These are phyloP conservation scores for Bettongia penicillata DNA, from an alignment of 2,113 vertebrate genomes.

Conservation along the genomic window DNA sequence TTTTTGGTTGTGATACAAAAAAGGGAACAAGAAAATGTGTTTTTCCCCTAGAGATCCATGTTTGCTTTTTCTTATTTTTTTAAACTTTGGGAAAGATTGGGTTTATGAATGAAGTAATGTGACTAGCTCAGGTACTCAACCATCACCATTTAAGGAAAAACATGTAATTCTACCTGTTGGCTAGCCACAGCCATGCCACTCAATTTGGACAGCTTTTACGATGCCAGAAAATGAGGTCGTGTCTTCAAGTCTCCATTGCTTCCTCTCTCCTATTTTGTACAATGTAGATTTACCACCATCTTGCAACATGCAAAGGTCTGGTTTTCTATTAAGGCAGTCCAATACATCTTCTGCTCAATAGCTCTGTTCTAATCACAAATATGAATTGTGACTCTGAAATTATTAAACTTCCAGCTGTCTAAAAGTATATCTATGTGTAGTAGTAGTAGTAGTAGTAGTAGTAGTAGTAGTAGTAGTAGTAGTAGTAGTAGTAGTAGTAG, in stretches of 20 bases:
- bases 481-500: too few relatives aligned
- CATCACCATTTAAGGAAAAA: too few relatives aligned
- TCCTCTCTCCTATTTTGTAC: not conserved
- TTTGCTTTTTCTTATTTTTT: not conserved
- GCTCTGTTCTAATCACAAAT: not conserved
- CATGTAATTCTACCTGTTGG: accelerated
- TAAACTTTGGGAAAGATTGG: conserved; percentile 53
- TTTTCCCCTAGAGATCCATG: conserved; percentile 64
- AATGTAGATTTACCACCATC: not conserved
- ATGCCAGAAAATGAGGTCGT: not conserved
- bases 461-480: too few relatives aligned
- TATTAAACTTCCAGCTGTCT: not conserved
- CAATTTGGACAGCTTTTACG: not conserved
- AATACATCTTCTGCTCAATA: not conserved
- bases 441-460: too few relatives aligned
- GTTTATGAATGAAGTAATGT: not conserved
- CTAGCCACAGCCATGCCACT: too few relatives aligned
- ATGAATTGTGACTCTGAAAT: not conserved
- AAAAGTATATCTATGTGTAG: not conserved
- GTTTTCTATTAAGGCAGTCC: not conserved
- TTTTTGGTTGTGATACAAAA: conserved; percentile 23
- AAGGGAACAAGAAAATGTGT: conserved; percentile 5
- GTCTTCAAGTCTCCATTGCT: not conserved
- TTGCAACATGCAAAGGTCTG: not conserved
- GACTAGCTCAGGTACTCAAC: accelerated